Base-by-base conservation (phyloP, 2,888 invertebrate species). In the Herminia tarsipennalis region DNA sequence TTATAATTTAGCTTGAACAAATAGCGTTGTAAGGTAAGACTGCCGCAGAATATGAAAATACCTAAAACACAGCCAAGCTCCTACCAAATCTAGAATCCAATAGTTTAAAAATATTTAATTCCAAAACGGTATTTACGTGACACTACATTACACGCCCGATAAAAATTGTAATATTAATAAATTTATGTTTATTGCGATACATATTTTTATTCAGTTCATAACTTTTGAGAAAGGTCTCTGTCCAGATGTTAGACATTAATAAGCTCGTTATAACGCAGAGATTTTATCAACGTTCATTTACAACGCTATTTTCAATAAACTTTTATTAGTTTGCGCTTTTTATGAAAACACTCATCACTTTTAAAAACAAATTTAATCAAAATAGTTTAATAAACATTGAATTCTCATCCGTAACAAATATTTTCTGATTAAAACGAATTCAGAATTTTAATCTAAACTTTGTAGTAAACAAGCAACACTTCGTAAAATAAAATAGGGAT, bases 391-490 rank as follows among this genome's bases (percentile, higher is more conserved):
- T n/a, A n/a, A n/a, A n/a, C n/a, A n/a, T n/a, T n/a, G n/a, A n/a
- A n/a, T n/a, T n/a, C n/a, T n/a, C n/a, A n/a, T n/a, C n/a, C n/a
- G n/a, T n/a, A n/a, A n/a, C n/a, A n/a, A n/a, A n/a, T n/a, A n/a
- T 32, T 58, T 34, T 45, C 30, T 32, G 13, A 27, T 25, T 28
- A 34, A 48, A 52, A 63, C 45, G 48, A 52, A 53, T 66, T 49
- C 49, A 18, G 28, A 49, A 52, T 52, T 52, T 35, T 44, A 52
- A 51, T 61, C 30, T 44, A 34, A 56, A 56, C 33, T 44, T 61
- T 46, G 2, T 29, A 38, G 25, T 17, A 5, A 42, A 37, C 22
- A 37, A n/a, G n/a, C 5, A 12, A 35, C 2, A 21, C 35, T 17
- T 10, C 16, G n/a, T 20, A 12, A 32, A 14, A 29, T 9, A 18